Evolutionary conservation across 1,140 invertebrate species (phyloP), one percentile per base, ranked within the genome.

Genomic region (Daktulosphaira vitifoliae): DNA sequence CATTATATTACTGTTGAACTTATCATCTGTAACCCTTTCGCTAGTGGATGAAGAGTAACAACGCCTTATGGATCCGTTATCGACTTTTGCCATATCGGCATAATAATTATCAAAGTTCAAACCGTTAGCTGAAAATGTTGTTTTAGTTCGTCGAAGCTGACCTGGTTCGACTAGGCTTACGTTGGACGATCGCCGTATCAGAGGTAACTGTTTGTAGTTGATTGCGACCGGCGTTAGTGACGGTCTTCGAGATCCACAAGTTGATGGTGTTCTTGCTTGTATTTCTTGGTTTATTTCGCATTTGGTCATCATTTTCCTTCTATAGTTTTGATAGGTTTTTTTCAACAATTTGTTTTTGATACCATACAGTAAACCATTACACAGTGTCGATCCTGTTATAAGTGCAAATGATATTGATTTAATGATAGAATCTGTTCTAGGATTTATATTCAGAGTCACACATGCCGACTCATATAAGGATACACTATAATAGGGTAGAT

Each of bases 291-390:
- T 84, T 33, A 89, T 78, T 72, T 89, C 86, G 68, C 82, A 85
- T 71, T 87, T 87, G 1, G 84, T 87, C 73, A 87, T 81, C 74
- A 88, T 81, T 75, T 88, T 88, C n/a, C 87, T 76, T 79, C 84
- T 83, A 71, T 89, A 89, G 70, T 88, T 88, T 68, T 85, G 79
- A 65, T 90, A 82, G 29, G 85, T 84, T 71, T 85, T 82, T 67
- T 82, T 77, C 13, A 87, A 72, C 18, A 75, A 79, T 74, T 83
- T 82, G 71, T 83, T 88, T 72, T 86, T 85, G 46, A 89, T 78
- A 18, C 87, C 87, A 73, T 90, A 89, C 8, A 90, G 75, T 23
- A 89, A 80, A 3, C 82, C 84, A 70, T 90, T 89, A 26, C 88
- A 77, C 0, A 82, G 80, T 8, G 86, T 83, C 9, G 86, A 84